Conservation (phyloP, 1,140 invertebrate species). For the Ridgeia piscesae region DNA sequence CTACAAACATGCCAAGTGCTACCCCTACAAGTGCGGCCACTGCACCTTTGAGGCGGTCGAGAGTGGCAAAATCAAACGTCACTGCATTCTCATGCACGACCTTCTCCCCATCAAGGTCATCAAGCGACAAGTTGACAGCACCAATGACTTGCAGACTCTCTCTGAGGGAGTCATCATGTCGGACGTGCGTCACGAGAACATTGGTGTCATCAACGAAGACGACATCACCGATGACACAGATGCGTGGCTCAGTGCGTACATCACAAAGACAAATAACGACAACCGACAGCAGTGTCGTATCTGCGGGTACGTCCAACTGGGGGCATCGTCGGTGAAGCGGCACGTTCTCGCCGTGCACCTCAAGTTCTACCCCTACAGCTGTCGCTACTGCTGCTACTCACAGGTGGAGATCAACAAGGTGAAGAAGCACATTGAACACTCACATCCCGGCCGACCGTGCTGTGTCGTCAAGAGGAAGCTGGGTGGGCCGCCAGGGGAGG, state of each 20-base stretch:
- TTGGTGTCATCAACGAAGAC: constrained; percentile 7
- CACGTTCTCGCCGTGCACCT: constrained; percentile 24
- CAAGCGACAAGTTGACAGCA: background rate
- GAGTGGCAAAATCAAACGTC: constrained; percentile 20
- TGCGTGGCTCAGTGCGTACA: constrained; percentile 21
- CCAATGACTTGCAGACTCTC: background rate
- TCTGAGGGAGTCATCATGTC: background rate
- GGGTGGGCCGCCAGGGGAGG: background rate
- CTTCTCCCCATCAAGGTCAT: constrained; percentile 9
- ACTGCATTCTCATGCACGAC: constrained; percentile 23
- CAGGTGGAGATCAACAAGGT: constrained; percentile 24
- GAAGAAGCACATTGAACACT: constrained; percentile 26
- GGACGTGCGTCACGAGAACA: background rate
- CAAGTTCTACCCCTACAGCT: constrained; percentile 28
- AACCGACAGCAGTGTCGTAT: constrained; percentile 16
- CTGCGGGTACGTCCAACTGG: constrained; percentile 27
- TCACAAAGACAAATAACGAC: constrained; percentile 20
- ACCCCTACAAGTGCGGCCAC: constrained; percentile 26
- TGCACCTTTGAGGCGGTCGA: constrained; percentile 26
- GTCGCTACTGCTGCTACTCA: constrained; percentile 22
- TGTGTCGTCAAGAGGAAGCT: constrained; percentile 10
- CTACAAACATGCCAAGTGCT: constrained; percentile 20
- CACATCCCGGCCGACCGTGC: constrained; percentile 16
- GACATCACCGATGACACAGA: background rate
- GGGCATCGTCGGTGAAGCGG: constrained; percentile 20